Evolutionary conservation across 2,113 vertebrate genomes (phyloP), one percentile per base, ranked within the genome.

Genomic region (Saguinus midas): DNA sequence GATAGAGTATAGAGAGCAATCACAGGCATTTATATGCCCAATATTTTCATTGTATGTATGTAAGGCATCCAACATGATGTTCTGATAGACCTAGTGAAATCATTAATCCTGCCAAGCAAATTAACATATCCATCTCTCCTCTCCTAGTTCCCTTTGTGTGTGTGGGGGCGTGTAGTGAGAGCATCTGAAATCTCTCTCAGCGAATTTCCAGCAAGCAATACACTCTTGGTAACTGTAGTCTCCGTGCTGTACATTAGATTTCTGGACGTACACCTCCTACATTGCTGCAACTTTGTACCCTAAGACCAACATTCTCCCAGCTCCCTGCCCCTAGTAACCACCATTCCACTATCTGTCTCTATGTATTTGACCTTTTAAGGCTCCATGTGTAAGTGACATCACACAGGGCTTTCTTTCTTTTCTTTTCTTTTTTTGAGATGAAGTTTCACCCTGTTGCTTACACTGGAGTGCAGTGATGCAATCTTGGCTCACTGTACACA

Each of bases 21-120:
- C 16, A 20, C 0, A 10, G 43, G 50, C n/a, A 4, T 52, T 9
- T 61, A 9, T 10, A 2, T 32, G 17, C 13, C 29, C 5, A 64
- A 23, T 16, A 3, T 8, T 76, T 58, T 81, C 27, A 4, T 57
- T 52, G 14, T 8, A 48, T 58, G 6, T 61, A 25, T 70, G 55
- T 78, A 58, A 93, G 32, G 20, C 25, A 10, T n/a, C 10, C 40
- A 58, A 20, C 23, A 55, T 23, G 27, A 37, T 52, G 3, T 58
- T 58, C 37, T 40, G 48, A 70, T 58, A 43, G 21, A 29, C 29
- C 35, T 1, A 29, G 10, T 43, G 35, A 78, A 50, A 70, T 40
- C 32, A 83, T 11, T 29, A 25, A 25, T 45, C 32, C 37, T 13
- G 2, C 37, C 29, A 40, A 73, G 27, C 80, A 75, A 92, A 45